Evolutionary conservation across 2,888 invertebrate genomes (phyloP), one percentile per base, ranked within the genome.

Genomic region (Xiphydria camelus): DNA sequence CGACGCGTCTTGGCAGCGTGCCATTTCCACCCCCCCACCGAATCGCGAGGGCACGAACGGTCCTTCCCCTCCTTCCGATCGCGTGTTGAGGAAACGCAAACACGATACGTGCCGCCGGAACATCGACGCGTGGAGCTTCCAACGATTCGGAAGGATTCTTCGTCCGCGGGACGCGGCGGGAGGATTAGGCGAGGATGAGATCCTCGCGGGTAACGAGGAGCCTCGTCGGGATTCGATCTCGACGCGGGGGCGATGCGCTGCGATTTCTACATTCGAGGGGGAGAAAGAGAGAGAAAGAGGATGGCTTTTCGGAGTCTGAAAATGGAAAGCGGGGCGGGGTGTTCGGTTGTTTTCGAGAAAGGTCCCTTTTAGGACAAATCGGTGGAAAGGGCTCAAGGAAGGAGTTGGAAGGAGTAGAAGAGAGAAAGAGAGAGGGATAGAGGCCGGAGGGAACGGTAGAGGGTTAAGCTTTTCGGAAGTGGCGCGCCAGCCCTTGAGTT

Each of bases 381-480:
- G 18, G 26, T 3, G 17, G 34, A n/a, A 19, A 29, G 35, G 29
- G 32, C 18, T 32, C 21, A 39, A 14, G 4, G 22, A n/a, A 14
- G n/a, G 4, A 15, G 21, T 21, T 37, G 21, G 10, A 6, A 31
- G 31, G 14, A n/a, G 7, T 7, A 9, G n/a, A 7, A 6, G n/a
- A 6, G 7, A 9, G 7, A n/a, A 10, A n/a, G 7, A 14, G 18
- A 21, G 40, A 41, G 38, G 21, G 33, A 19, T 21, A 14, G 21
- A n/a, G 7, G 31, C 17, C 15, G 20, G 34, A 29, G 20, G 29
- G 32, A 14, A 29, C 5, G 25, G 20, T 21, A 22, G 34, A 20
- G 9, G 26, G 20, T 21, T 34, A 42, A 41, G 42, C 41, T 42
- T 42, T 46, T 47, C 33, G 40, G 31, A n/a, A 40, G 20, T 20